Conservation (phyloP, 2,888 invertebrate genomes). For the Petrolisthes cinctipes region DNA sequence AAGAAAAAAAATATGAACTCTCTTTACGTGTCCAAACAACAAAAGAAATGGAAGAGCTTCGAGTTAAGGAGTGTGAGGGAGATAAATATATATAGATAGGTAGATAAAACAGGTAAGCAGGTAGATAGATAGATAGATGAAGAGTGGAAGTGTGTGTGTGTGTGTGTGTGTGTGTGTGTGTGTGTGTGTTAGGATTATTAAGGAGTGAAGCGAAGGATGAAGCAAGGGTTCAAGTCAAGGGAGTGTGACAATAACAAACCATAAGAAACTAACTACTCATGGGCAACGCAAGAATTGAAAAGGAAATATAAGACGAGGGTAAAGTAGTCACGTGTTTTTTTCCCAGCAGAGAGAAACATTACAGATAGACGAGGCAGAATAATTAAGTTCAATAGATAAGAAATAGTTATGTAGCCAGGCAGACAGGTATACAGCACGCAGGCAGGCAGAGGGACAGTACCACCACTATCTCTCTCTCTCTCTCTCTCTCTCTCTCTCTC, state of each 20-base stretch:
- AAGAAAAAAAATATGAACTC: neutral
- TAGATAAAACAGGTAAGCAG: neutral
- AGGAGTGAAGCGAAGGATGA: neutral
- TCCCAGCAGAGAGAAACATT: neutral
- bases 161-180: neutral
- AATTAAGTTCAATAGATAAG: neutral
- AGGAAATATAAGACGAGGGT: neutral
- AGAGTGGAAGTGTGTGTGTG: neutral
- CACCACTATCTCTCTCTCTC: neutral
- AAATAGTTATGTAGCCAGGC: neutral
- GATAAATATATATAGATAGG: neutral
- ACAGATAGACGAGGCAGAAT: neutral
- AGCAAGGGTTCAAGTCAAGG: neutral
- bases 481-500: conserved; percentile 9
- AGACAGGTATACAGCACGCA: too few species aligned
- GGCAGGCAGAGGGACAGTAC: too few species aligned
- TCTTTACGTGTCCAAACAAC: neutral
- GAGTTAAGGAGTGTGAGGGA: neutral
- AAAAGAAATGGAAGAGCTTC: neutral
- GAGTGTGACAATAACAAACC: neutral
- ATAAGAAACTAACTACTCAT: neutral
- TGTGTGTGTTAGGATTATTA: neutral
- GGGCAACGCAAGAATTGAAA: neutral
- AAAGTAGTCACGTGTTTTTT: too few species aligned
- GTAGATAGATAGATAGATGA: neutral